Evolutionary conservation across 2,113 vertebrate species (phyloP).

Genomic region (Heterotilapia buettikoferi): DNA sequence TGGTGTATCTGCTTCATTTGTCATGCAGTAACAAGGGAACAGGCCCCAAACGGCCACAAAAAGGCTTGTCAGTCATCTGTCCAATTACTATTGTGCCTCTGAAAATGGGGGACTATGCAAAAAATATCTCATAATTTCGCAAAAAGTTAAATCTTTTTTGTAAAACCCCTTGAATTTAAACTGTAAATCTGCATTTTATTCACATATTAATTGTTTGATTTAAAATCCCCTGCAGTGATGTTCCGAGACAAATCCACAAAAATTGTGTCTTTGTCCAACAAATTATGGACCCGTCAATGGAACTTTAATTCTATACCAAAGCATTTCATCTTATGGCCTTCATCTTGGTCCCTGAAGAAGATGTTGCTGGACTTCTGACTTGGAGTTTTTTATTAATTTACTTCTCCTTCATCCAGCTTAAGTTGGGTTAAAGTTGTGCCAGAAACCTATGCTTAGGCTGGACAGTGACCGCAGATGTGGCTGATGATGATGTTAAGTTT

Average conservation of each 20-base stretch:
- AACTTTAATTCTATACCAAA: neutral
- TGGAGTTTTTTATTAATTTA: neutral
- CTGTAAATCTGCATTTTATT: neutral
- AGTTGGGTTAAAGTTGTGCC: neutral
- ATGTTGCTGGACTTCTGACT: neutral
- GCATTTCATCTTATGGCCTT: neutral
- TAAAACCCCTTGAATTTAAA: neutral
- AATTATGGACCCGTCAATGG: neutral
- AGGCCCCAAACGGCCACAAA: neutral
- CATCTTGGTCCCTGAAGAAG: neutral
- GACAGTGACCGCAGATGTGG: neutral
- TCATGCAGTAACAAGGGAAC: neutral
- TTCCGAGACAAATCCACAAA: neutral
- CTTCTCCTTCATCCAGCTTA: neutral
- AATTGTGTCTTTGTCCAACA: neutral
- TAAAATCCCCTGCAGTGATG: neutral
- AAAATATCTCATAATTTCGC: neutral
- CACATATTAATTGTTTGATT: neutral
- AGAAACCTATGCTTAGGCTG: neutral
- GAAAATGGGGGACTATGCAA: neutral
- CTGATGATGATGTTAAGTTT: neutral
- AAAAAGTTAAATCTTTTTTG: neutral
- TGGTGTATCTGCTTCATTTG: neutral
- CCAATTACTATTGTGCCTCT: neutral
- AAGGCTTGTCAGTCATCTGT: neutral